Conservation (phyloP, 2,113 vertebrate species). For the Hymenochirus boettgeri region DNA sequence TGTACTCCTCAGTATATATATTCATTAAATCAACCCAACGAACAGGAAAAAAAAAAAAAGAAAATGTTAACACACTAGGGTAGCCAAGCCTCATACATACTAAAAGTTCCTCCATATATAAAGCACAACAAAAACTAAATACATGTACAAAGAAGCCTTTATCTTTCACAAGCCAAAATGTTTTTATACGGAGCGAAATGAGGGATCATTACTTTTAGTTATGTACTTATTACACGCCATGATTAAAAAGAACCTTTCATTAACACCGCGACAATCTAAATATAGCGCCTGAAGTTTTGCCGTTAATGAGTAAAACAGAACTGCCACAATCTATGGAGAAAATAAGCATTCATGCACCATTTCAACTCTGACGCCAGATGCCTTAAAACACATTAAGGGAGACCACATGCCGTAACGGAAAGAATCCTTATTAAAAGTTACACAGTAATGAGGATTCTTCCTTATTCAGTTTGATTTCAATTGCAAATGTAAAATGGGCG, state of each 20-base stretch:
- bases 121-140: neutral
- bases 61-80: too few species aligned
- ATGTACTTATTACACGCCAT: slow-evolving; percentile 3
- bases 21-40: too few species aligned
- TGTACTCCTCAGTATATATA: too few species aligned
- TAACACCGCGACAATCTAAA: neutral
- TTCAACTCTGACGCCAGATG: neutral
- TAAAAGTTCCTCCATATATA: too few species aligned
- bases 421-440: too few species aligned
- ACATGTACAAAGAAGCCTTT: neutral
- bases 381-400: neutral
- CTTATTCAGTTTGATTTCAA: too few species aligned
- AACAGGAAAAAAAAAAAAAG: too few species aligned
- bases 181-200: neutral
- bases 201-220: slow-evolving; percentile 1
- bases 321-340: neutral
- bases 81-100: too few species aligned
- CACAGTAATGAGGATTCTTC: too few species aligned
- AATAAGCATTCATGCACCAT: neutral
- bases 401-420: too few species aligned
- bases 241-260: slow-evolving; percentile 1
- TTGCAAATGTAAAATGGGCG: too few species aligned
- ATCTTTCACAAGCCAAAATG: neutral
- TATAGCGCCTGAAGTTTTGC: neutral
- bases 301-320: neutral